Evolutionary conservation across 1,140 invertebrate genomes (phyloP).

Genomic region (Dinoponera quadriceps): DNA sequence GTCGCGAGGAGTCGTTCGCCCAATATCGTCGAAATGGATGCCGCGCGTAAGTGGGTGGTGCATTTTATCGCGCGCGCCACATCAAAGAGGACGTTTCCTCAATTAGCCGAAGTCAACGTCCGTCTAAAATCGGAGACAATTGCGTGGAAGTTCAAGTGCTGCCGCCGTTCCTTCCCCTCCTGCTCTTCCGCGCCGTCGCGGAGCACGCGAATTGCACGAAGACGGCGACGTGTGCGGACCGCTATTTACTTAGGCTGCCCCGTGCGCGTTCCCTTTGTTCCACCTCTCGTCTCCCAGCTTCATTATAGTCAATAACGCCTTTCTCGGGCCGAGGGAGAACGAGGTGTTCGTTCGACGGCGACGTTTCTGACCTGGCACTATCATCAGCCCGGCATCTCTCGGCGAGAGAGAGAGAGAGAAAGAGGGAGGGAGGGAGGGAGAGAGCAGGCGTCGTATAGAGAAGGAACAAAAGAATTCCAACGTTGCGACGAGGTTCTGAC

Average conservation of each 20-base stretch:
- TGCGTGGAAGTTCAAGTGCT: slow-evolving; percentile 45
- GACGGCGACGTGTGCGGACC: slow-evolving; percentile 39
- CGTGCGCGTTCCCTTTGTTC: slow-evolving; percentile 47
- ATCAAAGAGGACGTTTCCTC: slow-evolving; percentile 33
- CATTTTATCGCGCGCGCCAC: slow-evolving; percentile 8
- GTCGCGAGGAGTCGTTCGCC: no score
- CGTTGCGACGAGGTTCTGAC: not conserved
- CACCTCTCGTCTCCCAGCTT: slow-evolving; percentile 3
- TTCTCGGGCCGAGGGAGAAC: slow-evolving; percentile 46
- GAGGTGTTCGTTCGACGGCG: slow-evolving; percentile 6
- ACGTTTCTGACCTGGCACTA: slow-evolving; percentile 58
- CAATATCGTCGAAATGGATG: not conserved
- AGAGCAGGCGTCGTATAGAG: no score
- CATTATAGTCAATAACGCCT: slow-evolving; percentile 51
- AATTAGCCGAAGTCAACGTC: slow-evolving; percentile 46
- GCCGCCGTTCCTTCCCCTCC: not conserved
- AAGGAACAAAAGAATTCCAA: slow-evolving; percentile 47
- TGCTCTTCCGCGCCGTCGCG: not conserved
- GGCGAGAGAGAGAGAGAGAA: not conserved
- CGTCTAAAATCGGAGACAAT: slow-evolving; percentile 49
- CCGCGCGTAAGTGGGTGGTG: not conserved
- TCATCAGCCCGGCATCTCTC: slow-evolving; percentile 42
- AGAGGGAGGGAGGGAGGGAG: not conserved
- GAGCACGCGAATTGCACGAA: slow-evolving; percentile 25
- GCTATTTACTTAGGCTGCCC: slow-evolving; percentile 46